A percentile compares a stretch with the other conserved stretches of the same genome.
These are phyloP conservation scores for Bradypodion ventrale DNA, from an alignment of 2,797 vertebrate species.

Conservation along the genomic window DNA sequence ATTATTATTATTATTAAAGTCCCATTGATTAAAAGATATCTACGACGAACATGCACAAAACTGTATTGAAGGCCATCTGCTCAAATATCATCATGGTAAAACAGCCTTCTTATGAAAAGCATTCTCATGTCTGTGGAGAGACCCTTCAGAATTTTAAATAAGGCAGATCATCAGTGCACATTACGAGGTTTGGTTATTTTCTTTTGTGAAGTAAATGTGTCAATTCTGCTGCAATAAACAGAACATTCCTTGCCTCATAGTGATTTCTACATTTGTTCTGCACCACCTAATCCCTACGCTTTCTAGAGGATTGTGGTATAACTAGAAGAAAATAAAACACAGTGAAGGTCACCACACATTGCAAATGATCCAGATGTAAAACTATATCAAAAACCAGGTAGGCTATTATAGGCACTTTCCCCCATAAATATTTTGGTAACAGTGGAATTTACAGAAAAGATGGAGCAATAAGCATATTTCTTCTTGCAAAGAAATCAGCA, in stretches of 20 bases:
- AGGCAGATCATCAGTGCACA: background rate
- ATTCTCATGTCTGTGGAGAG: background rate
- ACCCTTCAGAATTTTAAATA: background rate
- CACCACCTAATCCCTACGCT: background rate
- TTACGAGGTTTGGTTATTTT: constrained; percentile 31
- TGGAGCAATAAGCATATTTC: background rate
- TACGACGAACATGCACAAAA: background rate
- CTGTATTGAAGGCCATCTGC: background rate
- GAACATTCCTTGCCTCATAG: constrained; percentile 21
- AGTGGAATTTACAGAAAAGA: background rate
- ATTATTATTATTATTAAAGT: too few relatives aligned
- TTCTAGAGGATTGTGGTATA: background rate
- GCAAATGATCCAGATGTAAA: background rate
- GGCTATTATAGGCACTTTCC: background rate
- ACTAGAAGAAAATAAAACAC: too few relatives aligned
- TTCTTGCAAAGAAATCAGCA: background rate
- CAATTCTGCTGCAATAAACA: constrained; percentile 52
- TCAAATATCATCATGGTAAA: background rate
- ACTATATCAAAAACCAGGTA: background rate
- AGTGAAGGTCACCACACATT: background rate
- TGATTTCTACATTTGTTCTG: constrained; percentile 31
- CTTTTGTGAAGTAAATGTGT: constrained; percentile 34
- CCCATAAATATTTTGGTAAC: background rate
- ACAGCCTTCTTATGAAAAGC: constrained; percentile 3
- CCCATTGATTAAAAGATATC: background rate